phyloP scores from a whole-genome alignment of 1,140 invertebrate genomes.

The Trichoplusia ni region DNA sequence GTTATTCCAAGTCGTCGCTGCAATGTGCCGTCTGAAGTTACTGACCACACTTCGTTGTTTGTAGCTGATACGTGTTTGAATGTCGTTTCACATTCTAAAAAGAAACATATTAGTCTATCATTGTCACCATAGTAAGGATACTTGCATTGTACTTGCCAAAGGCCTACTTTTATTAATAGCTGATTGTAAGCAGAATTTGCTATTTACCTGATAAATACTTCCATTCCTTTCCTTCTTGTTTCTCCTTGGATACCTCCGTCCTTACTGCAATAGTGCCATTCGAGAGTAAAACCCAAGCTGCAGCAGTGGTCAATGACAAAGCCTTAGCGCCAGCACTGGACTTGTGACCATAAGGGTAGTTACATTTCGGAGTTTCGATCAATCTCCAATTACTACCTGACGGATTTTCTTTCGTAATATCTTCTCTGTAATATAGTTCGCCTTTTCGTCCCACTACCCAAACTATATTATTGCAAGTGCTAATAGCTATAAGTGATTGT shows the following conservation, averaged over 20 bases:
- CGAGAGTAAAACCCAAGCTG: slow-evolving; percentile 68
- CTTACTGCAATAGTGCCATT: slow-evolving; percentile 70
- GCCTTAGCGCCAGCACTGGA: slow-evolving; percentile 55
- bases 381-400: slow-evolving; percentile 73
- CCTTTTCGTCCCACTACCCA: slow-evolving; percentile 94
- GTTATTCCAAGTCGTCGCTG: slow-evolving; percentile 88
- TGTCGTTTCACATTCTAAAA: slow-evolving; percentile 82
- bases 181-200: neutral
- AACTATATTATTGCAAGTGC: slow-evolving; percentile 85
- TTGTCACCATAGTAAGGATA: neutral
- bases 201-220: slow-evolving; percentile 70
- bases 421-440: slow-evolving; percentile 89
- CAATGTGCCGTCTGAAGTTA: slow-evolving; percentile 87
- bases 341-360: slow-evolving; percentile 55
- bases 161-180: neutral
- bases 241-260: slow-evolving; percentile 57
- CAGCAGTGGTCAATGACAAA: slow-evolving; percentile 57
- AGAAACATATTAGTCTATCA: neutral
- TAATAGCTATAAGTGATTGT: slow-evolving; percentile 88
- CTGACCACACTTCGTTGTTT: slow-evolving; percentile 87
- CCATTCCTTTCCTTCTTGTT: slow-evolving; percentile 68
- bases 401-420: slow-evolving; percentile 85
- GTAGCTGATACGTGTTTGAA: slow-evolving; percentile 90
- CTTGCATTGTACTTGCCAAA: no score
- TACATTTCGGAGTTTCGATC: slow-evolving; percentile 67